Conservation (phyloP, 2,113 vertebrate species). For the Rhombomys opimus region DNA sequence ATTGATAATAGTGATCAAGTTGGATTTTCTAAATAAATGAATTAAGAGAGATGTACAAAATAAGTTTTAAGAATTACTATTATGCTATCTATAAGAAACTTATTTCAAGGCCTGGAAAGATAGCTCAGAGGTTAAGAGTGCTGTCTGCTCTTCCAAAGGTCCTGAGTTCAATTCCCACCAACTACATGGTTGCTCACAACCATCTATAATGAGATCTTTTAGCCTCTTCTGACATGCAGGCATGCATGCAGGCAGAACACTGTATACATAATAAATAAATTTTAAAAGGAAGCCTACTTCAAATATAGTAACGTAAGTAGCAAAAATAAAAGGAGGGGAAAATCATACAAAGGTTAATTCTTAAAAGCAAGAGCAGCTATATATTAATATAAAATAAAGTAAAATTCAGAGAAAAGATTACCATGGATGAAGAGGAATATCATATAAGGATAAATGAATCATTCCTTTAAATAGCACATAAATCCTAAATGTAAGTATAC, state of each 20-base stretch:
- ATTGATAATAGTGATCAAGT: slow-evolving; percentile 27
- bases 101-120: background rate
- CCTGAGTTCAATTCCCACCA: too few relatives aligned
- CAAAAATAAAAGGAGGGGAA: slow-evolving; percentile 48
- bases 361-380: slow-evolving; percentile 61
- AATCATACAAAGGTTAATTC: slow-evolving; percentile 42
- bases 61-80: background rate
- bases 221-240: too few relatives aligned
- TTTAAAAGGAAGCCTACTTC: background rate
- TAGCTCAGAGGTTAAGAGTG: too few relatives aligned
- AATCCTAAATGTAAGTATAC: slow-evolving; percentile 22
- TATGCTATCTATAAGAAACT: slow-evolving; percentile 35
- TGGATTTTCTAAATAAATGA: slow-evolving; percentile 39
- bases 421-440: background rate
- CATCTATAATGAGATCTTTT: too few relatives aligned
- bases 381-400: slow-evolving; percentile 48
- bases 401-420: background rate
- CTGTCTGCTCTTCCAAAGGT: too few relatives aligned
- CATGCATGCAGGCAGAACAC: too few relatives aligned
- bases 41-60: slow-evolving; percentile 32
- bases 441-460: slow-evolving; percentile 34
- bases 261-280: too few relatives aligned
- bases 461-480: background rate
- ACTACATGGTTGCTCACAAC: too few relatives aligned
- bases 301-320: background rate